Percentiles rank a stretch among this genome's conserved stretches.
Evolutionary conservation across 2,888 invertebrate genomes (phyloP).

Genomic region (Smittia aterrima): DNA sequence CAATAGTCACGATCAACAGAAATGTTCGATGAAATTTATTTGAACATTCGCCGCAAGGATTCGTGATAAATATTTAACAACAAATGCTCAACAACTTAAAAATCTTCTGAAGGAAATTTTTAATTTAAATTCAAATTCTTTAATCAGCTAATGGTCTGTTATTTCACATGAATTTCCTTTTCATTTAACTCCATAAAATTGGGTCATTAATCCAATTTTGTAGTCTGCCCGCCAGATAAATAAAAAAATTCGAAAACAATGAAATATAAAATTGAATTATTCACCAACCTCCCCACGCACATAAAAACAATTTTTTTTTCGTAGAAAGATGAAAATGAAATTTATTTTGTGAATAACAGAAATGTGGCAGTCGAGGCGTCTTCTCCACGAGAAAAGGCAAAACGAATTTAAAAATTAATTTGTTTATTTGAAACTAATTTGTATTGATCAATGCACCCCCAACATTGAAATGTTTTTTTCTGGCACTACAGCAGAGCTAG

Average conservation of each 20-base stretch:
- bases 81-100: too few relatives aligned
- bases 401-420: constrained; percentile 17
- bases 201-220: neutral
- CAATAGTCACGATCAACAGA: too few relatives aligned
- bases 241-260: too few relatives aligned
- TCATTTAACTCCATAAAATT: neutral
- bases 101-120: too few relatives aligned
- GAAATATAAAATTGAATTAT: neutral
- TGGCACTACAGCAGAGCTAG: neutral
- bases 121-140: too few relatives aligned
- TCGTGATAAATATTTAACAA: too few relatives aligned
- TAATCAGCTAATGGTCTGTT: too few relatives aligned
- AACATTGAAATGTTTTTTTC: neutral
- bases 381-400: neutral
- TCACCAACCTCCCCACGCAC: neutral
- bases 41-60: too few relatives aligned
- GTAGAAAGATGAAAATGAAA: too few relatives aligned
- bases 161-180: neutral
- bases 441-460: constrained; percentile 18
- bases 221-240: neutral
- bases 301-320: neutral
- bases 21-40: too few relatives aligned
- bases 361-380: neutral
- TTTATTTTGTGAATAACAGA: neutral
- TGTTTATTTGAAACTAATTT: constrained; percentile 30